These are phyloP conservation scores for Mesoclemmys tuberculata DNA, from an alignment of 2,113 vertebrate species.

Conservation along the genomic window DNA sequence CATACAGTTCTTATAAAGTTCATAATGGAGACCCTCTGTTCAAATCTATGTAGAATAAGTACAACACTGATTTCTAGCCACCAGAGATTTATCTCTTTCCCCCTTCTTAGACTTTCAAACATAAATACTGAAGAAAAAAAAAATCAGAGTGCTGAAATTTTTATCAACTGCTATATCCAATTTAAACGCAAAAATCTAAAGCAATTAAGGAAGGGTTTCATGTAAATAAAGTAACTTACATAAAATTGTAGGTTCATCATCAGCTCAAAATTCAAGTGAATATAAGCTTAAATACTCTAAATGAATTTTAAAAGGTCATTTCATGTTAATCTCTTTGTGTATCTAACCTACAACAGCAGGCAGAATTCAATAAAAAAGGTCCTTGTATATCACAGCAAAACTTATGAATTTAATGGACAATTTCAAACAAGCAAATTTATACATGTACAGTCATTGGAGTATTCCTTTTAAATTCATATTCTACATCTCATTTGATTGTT, in stretches of 20 bases:
- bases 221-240: neutral
- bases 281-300: neutral
- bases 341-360: neutral
- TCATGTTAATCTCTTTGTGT: neutral
- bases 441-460: neutral
- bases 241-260: neutral
- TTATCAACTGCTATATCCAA: neutral
- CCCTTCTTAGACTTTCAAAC: neutral
- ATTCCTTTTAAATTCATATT: neutral
- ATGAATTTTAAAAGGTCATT: neutral
- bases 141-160: neutral
- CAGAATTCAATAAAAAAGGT: neutral
- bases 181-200: neutral
- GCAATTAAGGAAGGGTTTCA: neutral
- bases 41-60: neutral
- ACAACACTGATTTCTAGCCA: neutral
- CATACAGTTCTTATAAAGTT: conserved; percentile 13
- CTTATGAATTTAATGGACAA: neutral
- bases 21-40: neutral
- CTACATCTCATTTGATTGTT: neutral
- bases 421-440: neutral
- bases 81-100: neutral
- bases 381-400: neutral
- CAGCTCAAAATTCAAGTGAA: neutral
- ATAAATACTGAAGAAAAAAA: neutral